These are phyloP conservation scores for Myiagra hebetior DNA, from an alignment of 2,113 vertebrate species.

Conservation along the genomic window DNA sequence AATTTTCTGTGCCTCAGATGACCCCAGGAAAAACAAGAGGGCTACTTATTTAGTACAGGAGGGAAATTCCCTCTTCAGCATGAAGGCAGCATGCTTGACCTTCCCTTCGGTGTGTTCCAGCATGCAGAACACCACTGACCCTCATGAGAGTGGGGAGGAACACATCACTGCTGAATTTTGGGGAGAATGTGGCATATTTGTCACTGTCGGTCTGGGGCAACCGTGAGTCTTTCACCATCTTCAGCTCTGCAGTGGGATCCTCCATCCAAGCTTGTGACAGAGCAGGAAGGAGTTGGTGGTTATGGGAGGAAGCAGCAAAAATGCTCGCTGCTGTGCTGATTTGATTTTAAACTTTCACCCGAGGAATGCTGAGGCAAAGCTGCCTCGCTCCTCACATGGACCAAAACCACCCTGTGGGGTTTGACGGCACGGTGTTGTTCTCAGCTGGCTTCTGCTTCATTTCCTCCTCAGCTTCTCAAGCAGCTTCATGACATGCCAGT, in stretches of 20 bases:
- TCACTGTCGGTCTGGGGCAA: neutral
- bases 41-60: neutral
- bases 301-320: neutral
- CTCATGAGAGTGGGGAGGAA: neutral
- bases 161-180: neutral
- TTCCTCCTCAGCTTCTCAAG: neutral
- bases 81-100: neutral
- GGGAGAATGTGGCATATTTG: neutral
- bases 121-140: neutral
- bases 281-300: neutral
- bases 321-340: neutral
- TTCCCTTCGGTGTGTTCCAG: neutral
- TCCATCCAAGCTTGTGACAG: rapidly evolving
- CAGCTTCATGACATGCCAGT: neutral
- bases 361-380: neutral
- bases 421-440: neutral
- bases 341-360: neutral
- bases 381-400: rapidly evolving
- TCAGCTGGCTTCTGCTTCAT: neutral
- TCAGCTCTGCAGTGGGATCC: neutral
- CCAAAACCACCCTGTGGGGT: neutral
- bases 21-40: neutral
- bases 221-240: neutral
- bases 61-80: neutral
- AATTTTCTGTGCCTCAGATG: neutral